Percentiles rank a stretch among this genome's conserved stretches.
Evolutionary conservation across 2,888 invertebrate species (phyloP).

Genomic region (Hecatera dysodea): DNA sequence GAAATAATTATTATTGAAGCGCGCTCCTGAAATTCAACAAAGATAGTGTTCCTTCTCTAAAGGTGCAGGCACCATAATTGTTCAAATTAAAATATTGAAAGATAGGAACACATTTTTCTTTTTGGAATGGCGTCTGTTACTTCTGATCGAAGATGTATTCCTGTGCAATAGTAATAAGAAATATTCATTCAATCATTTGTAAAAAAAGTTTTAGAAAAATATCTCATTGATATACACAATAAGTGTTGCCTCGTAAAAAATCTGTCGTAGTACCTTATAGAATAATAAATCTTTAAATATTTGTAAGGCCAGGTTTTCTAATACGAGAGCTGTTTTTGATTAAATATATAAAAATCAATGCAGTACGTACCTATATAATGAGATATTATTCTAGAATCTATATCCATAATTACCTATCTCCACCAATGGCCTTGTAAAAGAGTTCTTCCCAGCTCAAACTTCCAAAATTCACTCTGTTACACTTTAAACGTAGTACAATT

Average conservation of each 20-base stretch:
- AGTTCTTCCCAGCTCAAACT: constrained; percentile 40
- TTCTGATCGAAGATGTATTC: not conserved
- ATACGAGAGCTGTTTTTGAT: not conserved
- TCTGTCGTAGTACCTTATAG: not conserved
- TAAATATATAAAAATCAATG: not conserved
- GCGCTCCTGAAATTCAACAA: constrained; percentile 7
- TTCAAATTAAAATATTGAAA: constrained; percentile 6
- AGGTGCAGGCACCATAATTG: constrained; percentile 40
- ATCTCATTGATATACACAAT: constrained; percentile 30
- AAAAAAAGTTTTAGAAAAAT: constrained; percentile 7
- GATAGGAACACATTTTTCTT: not conserved
- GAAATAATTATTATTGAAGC: not conserved
- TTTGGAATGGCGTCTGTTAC: constrained; percentile 1
- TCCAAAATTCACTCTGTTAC: constrained; percentile 48
- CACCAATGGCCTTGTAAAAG: constrained; percentile 1
- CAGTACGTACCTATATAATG: constrained; percentile 9
- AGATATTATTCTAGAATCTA: constrained; percentile 32
- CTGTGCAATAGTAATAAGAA: constrained; percentile 13
- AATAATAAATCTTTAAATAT: not conserved
- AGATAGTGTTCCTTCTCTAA: not conserved
- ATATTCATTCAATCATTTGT: not conserved
- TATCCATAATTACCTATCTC: not conserved
- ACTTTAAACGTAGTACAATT: constrained; percentile 61
- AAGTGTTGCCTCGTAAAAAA: not conserved
- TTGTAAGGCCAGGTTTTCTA: not conserved